Evolutionary conservation across 2,113 vertebrate genomes (phyloP).

Genomic region (Ginglymostoma cirratum): DNA sequence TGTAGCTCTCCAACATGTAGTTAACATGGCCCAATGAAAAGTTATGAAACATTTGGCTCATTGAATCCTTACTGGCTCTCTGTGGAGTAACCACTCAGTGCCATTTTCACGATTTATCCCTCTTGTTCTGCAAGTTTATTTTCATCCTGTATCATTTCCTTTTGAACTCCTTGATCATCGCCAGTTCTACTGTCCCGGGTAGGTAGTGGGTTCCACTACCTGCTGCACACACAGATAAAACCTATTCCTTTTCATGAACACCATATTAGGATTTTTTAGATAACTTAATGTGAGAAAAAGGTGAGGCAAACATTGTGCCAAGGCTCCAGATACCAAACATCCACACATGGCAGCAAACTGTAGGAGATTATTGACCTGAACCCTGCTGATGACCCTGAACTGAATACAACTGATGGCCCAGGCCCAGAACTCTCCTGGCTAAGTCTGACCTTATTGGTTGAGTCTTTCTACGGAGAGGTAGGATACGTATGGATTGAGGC

Average conservation of each 20-base stretch:
- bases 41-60: neutral
- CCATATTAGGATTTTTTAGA: neutral
- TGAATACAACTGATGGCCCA: neutral
- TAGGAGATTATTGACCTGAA: conserved; percentile 8
- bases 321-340: neutral
- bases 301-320: neutral
- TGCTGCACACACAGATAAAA: neutral
- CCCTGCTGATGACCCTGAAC: conserved; percentile 12
- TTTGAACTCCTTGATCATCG: neutral
- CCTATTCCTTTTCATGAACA: neutral
- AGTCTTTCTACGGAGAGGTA: neutral
- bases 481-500: neutral
- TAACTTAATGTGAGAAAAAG: neutral
- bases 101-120: neutral
- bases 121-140: no score
- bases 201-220: neutral
- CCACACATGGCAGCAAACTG: conserved; percentile 10
- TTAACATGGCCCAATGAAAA: neutral
- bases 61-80: neutral
- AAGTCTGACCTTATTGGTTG: neutral
- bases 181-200: neutral
- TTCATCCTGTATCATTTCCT: neutral
- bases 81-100: neutral
- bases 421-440: neutral
- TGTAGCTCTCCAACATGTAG: neutral